Evolutionary conservation across 2,113 vertebrate species (phyloP), one percentile per base, ranked within the genome.

Genomic region (Lepisosteus osseus): DNA sequence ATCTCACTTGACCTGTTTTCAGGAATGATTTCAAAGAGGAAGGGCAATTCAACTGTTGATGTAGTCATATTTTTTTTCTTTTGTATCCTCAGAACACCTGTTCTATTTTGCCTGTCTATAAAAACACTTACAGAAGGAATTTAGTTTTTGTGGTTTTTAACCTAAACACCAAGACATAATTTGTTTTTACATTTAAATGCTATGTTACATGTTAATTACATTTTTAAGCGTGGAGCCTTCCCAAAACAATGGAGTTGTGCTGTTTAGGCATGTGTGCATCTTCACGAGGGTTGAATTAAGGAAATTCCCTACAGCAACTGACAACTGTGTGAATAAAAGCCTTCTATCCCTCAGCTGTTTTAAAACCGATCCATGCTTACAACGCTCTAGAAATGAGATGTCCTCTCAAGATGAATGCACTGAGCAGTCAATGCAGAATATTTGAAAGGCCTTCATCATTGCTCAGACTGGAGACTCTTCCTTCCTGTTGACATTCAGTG

Each of bases 321-420:
- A 82, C 69, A 76, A 77, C 72, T 79, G 72, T 70, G 79, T 84
- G 85, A 79, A 83, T 85, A 82, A 84, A 86, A 85, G 64, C 72
- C 75, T 72, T 44, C 67, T 74, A 72, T 65, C 72, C 75, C 67
- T 71, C 57, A 77, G 82, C 77, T 78, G 77, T 79, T 76, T 85
- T 81, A 78, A 29, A 86, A 82, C 76, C 59, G 61, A 41, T 51
- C 9, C 75, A 76, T 82, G 81, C 65, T 64, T 9, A 51, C 69
- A 61, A 72, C 54, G 55, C 55, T 72, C 15, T 59, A 47, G 66
- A 66, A 70, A 70, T 74, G 15, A 44, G 67, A 55, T 62, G 54
- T 65, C 47, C 56, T 47, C 11, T 61, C 13, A 54, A 44, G 67
- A 51, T 15, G 56, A 69, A 68, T 43, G 62, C 65, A 66, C 44